Percentiles rank a stretch among this genome's conserved stretches.
phyloP scores from a whole-genome alignment of 2,888 invertebrate genomes.

The Dromius quadrimaculatus region DNA sequence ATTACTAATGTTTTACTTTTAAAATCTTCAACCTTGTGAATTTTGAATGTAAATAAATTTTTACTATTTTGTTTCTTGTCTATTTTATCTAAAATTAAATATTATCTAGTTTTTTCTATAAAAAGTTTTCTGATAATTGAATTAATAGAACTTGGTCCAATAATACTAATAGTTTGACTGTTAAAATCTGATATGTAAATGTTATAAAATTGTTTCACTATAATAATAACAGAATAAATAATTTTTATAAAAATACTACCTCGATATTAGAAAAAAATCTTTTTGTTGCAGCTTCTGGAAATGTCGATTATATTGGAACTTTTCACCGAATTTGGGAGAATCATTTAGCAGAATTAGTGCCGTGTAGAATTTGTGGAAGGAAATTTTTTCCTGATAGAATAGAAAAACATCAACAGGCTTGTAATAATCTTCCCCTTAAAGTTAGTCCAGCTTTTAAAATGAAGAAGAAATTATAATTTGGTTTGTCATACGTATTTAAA shows the following conservation, averaged over 20 bases:
- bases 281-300: conserved; percentile 61
- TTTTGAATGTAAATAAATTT: too few relatives aligned
- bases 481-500: too few relatives aligned
- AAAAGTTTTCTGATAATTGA: too few relatives aligned
- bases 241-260: conserved; percentile 10
- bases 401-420: conserved; percentile 70
- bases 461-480: too few relatives aligned
- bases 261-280: background rate
- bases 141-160: too few relatives aligned
- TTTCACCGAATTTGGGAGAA: conserved; percentile 68
- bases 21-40: too few relatives aligned
- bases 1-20: too few relatives aligned
- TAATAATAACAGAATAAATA: conserved; percentile 28
- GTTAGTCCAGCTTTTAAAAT: too few relatives aligned
- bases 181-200: background rate
- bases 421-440: conserved; percentile 61
- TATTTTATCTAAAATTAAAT: too few relatives aligned
- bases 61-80: too few relatives aligned
- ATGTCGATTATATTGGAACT: conserved; percentile 63
- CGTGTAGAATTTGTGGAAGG: conserved; percentile 72
- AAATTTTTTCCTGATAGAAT: conserved; percentile 75
- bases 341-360: conserved; percentile 70
- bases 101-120: too few relatives aligned
- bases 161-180: too few relatives aligned
- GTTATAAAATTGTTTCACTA: conserved; percentile 11